Base-by-base conservation (phyloP, 2,113 vertebrate genomes). In the Coracopsis vasa region DNA sequence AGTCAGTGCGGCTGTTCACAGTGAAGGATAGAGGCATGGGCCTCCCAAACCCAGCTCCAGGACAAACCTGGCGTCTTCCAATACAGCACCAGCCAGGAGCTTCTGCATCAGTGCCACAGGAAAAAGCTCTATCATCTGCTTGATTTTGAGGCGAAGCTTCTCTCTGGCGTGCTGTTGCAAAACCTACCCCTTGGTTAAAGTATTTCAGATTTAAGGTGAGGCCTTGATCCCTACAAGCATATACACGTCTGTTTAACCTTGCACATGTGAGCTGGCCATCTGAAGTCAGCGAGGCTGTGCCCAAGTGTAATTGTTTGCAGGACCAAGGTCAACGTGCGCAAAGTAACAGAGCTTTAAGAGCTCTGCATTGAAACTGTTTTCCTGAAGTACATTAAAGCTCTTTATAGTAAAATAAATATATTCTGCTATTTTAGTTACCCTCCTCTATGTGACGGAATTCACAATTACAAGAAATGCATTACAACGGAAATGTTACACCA, bases 1-100 rank as follows among this genome's bases (percentile, higher is more conserved):
- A 4, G 9, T 11, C 39, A 7, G 31, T 8, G 20, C 1, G 2
- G 65, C 9, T 4, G 10, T 2, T 48, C 42, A 5, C 0, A 0
- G 28, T 2, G 37, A 41, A 24, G 80, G 67, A 35, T 18, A 18
- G 1, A 16, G 35, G 67, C 28, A 8, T 0, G 19, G 4, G 16
- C 25, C 53, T 28, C 47, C 21, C 54, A 31, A 20, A 2, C n/a
- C 29, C 0, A 16, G 12, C 24, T 64, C 78, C 33, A 31, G 9
- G 33, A 45, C 47, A 28, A 12, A 21, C 8, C 60, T 8, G 18
- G 51, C n/a, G 27, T 28, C 24, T 62, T 39, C 86, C 54, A 21
- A 1, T 8, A 51, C 28, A 7, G 14, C 4, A 56, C 27, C 25
- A n/a, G 31, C 56, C 19, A 31, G 42, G 33, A 86, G 62, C 27